Evolutionary conservation across 2,797 vertebrate species (phyloP), one percentile per base, ranked within the genome.

Genomic region (Otus scops): DNA sequence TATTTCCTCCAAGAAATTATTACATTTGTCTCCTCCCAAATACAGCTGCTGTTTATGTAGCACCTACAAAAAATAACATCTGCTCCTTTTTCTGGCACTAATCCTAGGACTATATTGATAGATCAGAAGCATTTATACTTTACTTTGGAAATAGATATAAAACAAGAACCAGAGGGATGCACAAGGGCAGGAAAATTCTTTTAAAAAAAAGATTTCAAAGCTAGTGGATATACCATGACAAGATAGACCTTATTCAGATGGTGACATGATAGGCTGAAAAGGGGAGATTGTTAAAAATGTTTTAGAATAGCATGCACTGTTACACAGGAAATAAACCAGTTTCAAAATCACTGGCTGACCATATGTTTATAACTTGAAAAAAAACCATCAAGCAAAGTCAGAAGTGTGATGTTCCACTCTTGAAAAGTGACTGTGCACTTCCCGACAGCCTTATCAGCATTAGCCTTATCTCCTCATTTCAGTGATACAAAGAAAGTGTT

Each of bases 321-420:
- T 65, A 64, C 48, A 92, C 96, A 96, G 96, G 96, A 97, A 96
- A 82, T 63, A 92, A 94, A 70, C 36, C 57, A 93, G 95, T 97
- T 96, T 96, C 96, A 97, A 68, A 95, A 96, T 93, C 74, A 95
- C 88, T 96, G 71, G 78, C 64, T 93, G 63, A 86, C 83, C 77
- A 45, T 57, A 41, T 10, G 19, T 87, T 87, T 89, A 43, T 43
- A 78, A 73, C 64, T 59, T 68, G 32, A 87, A 63, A 69, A 69
- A 74, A 75, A 20, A 14, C 12, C 68, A 73, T 48, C 17, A 56
- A 83, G 65, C 81, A 27, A 28, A 87, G 64, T 77, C 67, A 92
- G n/a, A 85, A 90, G 69, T 53, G 73, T 87, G 74, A 92, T 93
- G 70, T 94, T 93, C 93, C 70, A 85, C 92, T 91, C 86, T 63